Evolutionary conservation across 2,888 invertebrate genomes (phyloP), one percentile per base, ranked within the genome.

Genomic region (Tetrapedia diversipes): DNA sequence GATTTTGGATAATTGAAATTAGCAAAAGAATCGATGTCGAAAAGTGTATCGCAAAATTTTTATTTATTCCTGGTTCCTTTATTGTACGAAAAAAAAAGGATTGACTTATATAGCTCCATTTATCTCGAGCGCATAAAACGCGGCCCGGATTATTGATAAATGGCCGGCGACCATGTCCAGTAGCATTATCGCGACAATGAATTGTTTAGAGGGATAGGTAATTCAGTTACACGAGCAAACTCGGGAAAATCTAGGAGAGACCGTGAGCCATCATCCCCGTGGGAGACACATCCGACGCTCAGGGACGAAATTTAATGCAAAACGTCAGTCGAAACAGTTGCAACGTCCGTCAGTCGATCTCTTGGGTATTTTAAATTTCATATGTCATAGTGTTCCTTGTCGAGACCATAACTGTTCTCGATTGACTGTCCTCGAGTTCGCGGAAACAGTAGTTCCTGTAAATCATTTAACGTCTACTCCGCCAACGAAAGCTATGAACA

Each of bases 241-340:
- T 47, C 10, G 8, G 54, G 43, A 56, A 69, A 73, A 66, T 67
- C 53, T 59, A 54, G 51, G 19, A 47, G 45, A 34, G 2, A 19
- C 41, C 45, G 39, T n/a, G 49, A 43, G 47, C 32, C 47, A 51
- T 47, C 66, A 34, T 61, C 61, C 59, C 67, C 41, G 6, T 29
- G 67, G 80, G 78, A 75, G 68, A 71, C 49, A 43, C 29, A 11
- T 43, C 41, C 34, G 53, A 34, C 24, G 24, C 60, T 24, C 22
- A 43, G 59, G 61, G 41, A 41, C 60, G 61, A 71, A 68, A 65
- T 79, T 72, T 65, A 72, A 79, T 66, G 76, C 79, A 59, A 60
- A 64, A 68, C 59, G 24, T n/a, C 75, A 64, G 49, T 76, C 29
- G 69, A 65, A 68, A 53, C 61, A 43, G 76, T 56, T 71, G 63